Percentiles rank a stretch among this genome's conserved stretches.
phyloP scores from a whole-genome alignment of 2,113 vertebrate species.

The Murina feae region DNA sequence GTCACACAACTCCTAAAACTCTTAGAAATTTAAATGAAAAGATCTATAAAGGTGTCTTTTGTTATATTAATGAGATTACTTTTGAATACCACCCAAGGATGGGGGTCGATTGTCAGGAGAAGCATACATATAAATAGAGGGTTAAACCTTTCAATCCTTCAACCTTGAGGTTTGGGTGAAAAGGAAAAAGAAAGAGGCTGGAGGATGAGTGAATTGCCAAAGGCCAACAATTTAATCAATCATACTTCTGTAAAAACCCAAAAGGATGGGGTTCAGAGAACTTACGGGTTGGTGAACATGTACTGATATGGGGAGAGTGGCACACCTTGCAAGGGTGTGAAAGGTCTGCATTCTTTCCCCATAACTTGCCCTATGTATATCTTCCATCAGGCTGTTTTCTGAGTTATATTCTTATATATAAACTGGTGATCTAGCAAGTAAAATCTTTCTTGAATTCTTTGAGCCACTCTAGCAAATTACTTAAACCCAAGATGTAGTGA shows the following conservation, averaged over 20 bases:
- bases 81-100: neutral
- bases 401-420: neutral
- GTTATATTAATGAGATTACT: neutral
- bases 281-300: neutral
- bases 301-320: rapidly evolving
- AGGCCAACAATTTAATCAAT: neutral
- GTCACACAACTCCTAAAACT: neutral
- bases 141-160: neutral
- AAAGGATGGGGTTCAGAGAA: neutral
- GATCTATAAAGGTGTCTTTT: neutral
- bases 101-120: neutral
- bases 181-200: neutral
- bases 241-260: neutral
- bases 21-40: neutral
- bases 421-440: neutral
- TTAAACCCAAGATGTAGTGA: neutral
- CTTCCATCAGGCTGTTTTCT: neutral
- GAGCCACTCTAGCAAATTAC: neutral
- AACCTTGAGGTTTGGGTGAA: neutral
- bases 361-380: neutral
- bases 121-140: neutral
- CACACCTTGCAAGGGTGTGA: neutral
- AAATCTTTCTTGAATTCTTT: neutral
- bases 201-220: neutral
- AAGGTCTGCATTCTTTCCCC: neutral